Percentiles rank a stretch among this genome's conserved stretches.
phyloP scores from a whole-genome alignment of 1,140 invertebrate genomes.

The Drosophila arizonae region DNA sequence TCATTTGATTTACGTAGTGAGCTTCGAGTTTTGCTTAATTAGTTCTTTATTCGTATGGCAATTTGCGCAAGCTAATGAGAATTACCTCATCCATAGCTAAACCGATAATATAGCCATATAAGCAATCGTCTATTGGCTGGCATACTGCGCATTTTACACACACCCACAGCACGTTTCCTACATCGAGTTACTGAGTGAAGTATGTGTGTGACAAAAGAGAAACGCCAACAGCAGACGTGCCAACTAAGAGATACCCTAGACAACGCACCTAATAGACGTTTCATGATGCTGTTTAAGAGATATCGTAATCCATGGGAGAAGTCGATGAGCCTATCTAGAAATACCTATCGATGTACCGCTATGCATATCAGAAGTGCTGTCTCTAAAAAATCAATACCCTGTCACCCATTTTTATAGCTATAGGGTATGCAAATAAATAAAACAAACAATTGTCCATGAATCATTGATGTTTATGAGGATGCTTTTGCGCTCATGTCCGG shows the following conservation, averaged over 20 bases:
- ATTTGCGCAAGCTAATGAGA: slow-evolving; percentile 54
- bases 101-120: slow-evolving; percentile 28
- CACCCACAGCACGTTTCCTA: slow-evolving; percentile 25
- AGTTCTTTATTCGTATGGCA: slow-evolving; percentile 12
- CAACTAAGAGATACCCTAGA: no score
- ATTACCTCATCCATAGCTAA: slow-evolving; percentile 59
- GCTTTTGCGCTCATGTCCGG: slow-evolving; percentile 54
- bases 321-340: no score
- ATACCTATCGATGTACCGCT: no score
- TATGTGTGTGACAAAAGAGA: slow-evolving; percentile 7
- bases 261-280: no score
- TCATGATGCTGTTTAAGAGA: no score
- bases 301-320: no score
- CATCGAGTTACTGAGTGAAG: slow-evolving; percentile 57
- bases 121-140: slow-evolving; percentile 6
- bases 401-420: background rate
- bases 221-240: background rate
- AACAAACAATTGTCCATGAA: slow-evolving; percentile 61
- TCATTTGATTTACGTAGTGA: background rate
- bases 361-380: no score
- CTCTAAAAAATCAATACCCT: background rate
- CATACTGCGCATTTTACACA: slow-evolving; percentile 56
- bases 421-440: slow-evolving; percentile 10
- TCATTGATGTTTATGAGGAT: slow-evolving; percentile 48
- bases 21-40: slow-evolving; percentile 18